These are phyloP conservation scores for Cyprinodon diabolis DNA, from an alignment of 2,797 vertebrate species.

Conservation along the genomic window DNA sequence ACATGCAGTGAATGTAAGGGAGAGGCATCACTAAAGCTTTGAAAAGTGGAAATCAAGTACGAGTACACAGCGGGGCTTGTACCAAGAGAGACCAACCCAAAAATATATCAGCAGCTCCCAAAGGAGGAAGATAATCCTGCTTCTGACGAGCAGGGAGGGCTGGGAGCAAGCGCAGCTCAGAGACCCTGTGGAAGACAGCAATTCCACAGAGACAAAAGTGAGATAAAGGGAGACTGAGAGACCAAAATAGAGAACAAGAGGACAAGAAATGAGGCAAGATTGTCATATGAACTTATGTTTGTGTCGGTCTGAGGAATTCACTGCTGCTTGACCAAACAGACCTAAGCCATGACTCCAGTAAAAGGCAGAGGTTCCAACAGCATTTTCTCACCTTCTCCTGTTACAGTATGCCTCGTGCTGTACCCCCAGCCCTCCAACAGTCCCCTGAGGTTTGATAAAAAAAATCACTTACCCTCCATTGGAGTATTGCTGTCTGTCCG, in stretches of 20 bases:
- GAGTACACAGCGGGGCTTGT: conserved; percentile 58
- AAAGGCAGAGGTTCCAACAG: conserved; percentile 21
- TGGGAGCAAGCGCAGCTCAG: conserved; percentile 57
- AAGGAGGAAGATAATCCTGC: conserved; percentile 68
- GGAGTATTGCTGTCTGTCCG: conserved; percentile 96
- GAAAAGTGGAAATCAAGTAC: conserved; percentile 46
- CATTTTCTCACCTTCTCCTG: conserved; percentile 60
- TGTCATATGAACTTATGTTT: conserved; percentile 42
- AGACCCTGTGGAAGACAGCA: conserved; percentile 57
- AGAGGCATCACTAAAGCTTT: conserved; percentile 31
- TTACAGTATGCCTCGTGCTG: conserved; percentile 59
- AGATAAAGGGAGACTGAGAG: conserved; percentile 43
- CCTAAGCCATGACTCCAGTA: conserved; percentile 24
- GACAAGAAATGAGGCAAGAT: conserved; percentile 44
- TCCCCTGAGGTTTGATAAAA: conserved; percentile 3
- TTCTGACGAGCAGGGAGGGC: conserved; percentile 65
- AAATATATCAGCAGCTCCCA: conserved; percentile 75
- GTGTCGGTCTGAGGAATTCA: conserved; percentile 18
- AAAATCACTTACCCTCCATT: conserved; percentile 92
- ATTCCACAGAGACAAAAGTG: conserved; percentile 59
- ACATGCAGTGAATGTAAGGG: conserved; percentile 43
- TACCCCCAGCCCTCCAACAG: conserved; percentile 16
- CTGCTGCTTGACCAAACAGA: conserved; percentile 21
- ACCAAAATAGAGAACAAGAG: conserved; percentile 62
- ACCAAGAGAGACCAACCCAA: conserved; percentile 69